These are phyloP conservation scores for Diarsia mendica DNA, from an alignment of 2,888 invertebrate species.

Conservation along the genomic window DNA sequence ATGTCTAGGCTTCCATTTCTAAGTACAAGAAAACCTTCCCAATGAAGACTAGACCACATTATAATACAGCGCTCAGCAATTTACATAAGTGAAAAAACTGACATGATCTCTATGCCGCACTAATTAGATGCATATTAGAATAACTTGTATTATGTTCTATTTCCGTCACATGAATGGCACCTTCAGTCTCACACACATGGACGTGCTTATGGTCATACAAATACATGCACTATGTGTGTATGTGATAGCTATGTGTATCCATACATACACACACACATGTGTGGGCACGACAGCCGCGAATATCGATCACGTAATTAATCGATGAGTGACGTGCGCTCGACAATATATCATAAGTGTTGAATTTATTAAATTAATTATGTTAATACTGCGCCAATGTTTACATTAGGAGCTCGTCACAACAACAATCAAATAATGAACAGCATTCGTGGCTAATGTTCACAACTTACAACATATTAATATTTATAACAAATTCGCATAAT, in stretches of 20 bases:
- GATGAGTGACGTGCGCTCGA: constrained; percentile 33
- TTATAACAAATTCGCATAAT: constrained; percentile 53
- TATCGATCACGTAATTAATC: constrained; percentile 55
- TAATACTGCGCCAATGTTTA: constrained; percentile 50
- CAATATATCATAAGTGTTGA: constrained; percentile 56
- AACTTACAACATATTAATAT: constrained; percentile 50
- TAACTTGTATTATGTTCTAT: constrained; percentile 26
- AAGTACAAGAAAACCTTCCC: background rate
- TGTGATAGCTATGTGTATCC: constrained; percentile 16
- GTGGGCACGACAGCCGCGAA: constrained; percentile 30
- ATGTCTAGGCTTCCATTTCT: background rate
- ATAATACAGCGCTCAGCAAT: constrained; percentile 18
- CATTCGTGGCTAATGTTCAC: constrained; percentile 42
- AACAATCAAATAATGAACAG: constrained; percentile 52
- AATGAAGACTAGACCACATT: background rate
- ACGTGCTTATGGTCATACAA: background rate
- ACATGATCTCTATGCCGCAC: constrained; percentile 18
- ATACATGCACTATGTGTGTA: background rate
- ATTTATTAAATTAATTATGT: constrained; percentile 60
- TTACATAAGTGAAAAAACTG: constrained; percentile 26
- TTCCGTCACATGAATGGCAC: constrained; percentile 46
- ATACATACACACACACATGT: background rate
- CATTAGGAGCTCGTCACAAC: constrained; percentile 36
- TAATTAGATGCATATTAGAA: constrained; percentile 28
- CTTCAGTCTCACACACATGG: constrained; percentile 13